Conservation (phyloP, 2,113 vertebrate genomes). For the Campylorhamphus procurvoides region DNA sequence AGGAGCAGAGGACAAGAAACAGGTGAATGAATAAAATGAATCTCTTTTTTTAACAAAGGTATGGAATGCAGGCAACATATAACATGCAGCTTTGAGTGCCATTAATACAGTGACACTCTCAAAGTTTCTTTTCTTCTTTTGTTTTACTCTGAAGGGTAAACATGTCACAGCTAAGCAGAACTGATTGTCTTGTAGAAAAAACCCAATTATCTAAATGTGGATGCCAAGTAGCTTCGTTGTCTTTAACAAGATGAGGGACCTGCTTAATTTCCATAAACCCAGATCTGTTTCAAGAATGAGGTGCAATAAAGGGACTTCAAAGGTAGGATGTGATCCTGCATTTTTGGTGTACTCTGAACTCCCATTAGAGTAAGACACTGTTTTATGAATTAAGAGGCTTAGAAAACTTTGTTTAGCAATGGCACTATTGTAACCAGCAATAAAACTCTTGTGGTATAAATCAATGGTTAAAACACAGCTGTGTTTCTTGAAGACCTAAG, state of each 20-base stretch:
- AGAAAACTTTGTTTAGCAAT: not conserved
- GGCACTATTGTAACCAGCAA: not conserved
- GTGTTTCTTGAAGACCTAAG: not conserved
- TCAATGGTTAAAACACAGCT: not conserved
- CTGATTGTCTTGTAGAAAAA: not conserved
- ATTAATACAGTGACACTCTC: not conserved
- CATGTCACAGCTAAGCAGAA: not conserved
- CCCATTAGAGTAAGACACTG: not conserved
- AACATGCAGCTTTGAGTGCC: not conserved
- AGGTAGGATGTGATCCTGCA: not conserved
- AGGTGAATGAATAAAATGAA: slow-evolving; percentile 24
- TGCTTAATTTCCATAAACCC: not conserved
- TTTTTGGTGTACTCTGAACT: not conserved
- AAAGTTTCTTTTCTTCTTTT: slow-evolving; percentile 15
- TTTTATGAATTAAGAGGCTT: not conserved
- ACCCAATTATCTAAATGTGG: not conserved
- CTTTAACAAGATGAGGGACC: not conserved
- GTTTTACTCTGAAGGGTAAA: slow-evolving; percentile 33
- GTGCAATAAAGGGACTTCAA: not conserved
- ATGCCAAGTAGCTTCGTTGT: not conserved
- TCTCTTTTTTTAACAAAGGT: not conserved
- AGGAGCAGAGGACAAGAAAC: slow-evolving; percentile 13
- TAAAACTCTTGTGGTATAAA: not conserved
- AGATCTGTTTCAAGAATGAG: not conserved
- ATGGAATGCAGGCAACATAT: not conserved